phyloP scores from a whole-genome alignment of 2,888 invertebrate species.

The Aethes cnicana region DNA sequence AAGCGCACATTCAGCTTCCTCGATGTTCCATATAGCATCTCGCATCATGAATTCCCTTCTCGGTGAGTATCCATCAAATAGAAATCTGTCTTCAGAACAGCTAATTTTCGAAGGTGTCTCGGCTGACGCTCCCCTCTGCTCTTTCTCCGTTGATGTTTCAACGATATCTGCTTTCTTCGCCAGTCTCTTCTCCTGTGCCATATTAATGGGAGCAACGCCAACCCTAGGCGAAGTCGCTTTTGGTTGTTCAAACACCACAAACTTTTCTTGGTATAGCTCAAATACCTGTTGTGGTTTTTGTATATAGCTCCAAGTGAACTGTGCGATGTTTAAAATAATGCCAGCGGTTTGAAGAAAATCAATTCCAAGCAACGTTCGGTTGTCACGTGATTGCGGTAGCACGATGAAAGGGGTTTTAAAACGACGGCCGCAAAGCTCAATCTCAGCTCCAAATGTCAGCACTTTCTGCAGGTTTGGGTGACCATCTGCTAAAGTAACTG shows the following conservation, averaged over 20 bases:
- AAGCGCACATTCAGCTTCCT: not conserved
- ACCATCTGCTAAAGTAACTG: constrained; percentile 25
- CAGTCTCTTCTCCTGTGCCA: not conserved
- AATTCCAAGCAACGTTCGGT: constrained; percentile 33
- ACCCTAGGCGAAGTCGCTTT: not conserved
- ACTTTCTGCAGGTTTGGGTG: constrained; percentile 8
- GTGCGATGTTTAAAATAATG: constrained; percentile 31
- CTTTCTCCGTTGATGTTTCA: not conserved
- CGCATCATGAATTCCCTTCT: not conserved
- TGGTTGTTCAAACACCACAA: not conserved
- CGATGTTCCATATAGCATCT: not conserved
- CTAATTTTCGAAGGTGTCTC: not conserved
- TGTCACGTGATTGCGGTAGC: constrained; percentile 26
- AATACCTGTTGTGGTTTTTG: constrained; percentile 2
- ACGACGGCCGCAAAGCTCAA: not conserved
- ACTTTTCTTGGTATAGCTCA: constrained; percentile 4
- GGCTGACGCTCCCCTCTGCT: not conserved
- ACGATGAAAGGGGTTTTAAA: constrained; percentile 34
- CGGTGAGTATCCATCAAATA: not conserved
- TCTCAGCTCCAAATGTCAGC: constrained; percentile 6
- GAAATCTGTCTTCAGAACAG: not conserved
- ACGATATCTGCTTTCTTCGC: not conserved
- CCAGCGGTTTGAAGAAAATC: constrained; percentile 33
- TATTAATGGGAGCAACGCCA: not conserved
- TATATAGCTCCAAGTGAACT: constrained; percentile 13